Evolutionary conservation across 2,888 invertebrate genomes (phyloP), one percentile per base, ranked within the genome.

Genomic region (Teleiodes luculella): DNA sequence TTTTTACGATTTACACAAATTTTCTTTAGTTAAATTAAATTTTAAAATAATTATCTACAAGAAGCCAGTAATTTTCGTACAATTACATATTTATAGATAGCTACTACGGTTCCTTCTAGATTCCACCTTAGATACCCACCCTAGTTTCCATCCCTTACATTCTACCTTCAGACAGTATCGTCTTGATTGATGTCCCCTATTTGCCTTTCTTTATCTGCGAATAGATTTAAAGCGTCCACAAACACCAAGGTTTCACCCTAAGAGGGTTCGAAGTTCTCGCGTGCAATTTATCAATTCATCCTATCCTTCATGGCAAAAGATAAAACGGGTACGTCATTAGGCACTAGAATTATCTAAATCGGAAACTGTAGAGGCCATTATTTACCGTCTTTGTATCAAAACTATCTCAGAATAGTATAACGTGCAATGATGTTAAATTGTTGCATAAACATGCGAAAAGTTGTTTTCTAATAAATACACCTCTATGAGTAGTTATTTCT

Each of bases 111-210:
- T 4, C 18, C 39, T 18, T 16, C 18, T 10, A 18, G 18, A 41
- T 41, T 18, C 18, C 18, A 10, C 39, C 39, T 18, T 24, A 24
- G 24, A 24, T 24, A 24, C 6, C 6, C 24, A 6, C 24, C 24
- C 24, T 24, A 24, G 24, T 24, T 24, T 18, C 39, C 18, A 41
- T 41, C 49, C 48, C 31, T 41, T 30, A 37, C 48, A 52, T 37
- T 54, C 33, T 37, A 16, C 35, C 37, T 37, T 41, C 41, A 53
- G 54, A 50, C 54, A 7, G 37, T 43, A 43, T 47, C 39, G 14
- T 39, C 13, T 57, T 62, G 59, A 64, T 60, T 58, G 64, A 64
- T 64, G 59, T 41, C 39, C 31, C 35, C 48, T 56, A 55, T 57
- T 58, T 60, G 53, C 43, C 54, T 45, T 56, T 30, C 43, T 51